Base-by-base conservation (phyloP, 1,140 invertebrate species). In the Littorina saxatilis region DNA sequence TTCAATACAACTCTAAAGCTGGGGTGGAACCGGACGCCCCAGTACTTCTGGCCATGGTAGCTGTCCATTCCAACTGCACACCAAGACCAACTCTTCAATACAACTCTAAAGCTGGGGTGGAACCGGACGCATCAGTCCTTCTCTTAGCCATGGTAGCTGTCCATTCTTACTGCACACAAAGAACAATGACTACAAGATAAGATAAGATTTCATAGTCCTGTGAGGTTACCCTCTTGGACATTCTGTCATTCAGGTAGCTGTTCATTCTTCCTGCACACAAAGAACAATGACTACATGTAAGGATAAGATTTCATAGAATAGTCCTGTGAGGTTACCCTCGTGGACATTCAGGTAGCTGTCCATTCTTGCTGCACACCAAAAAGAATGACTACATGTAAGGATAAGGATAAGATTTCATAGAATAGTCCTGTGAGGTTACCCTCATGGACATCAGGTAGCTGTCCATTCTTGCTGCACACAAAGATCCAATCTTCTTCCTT, bases 31-130 rank as follows among this genome's bases (percentile, higher is more conserved):
- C 50, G 40, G 37, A 52, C 29, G 70, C 13, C 40, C 50, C 70
- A 73, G 40, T 50, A 2, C 43, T 47, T 73, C 70, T 73, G 70
- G 70, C 70, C 70, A 73, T 73, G 70, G 70, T 39, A 47, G 50
- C 27, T 15, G 39, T 43, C 70, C 70, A 73, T 73, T 4, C 39
- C 50, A 50, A 43, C 43, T 73, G 70, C 23, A 27, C n/a, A 68
- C 11, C 7, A 68, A 29, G 29, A 35, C 20, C 9, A 0, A 23
- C 11, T 27, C 61, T n/a, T 11, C 15, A 63, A 27, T 63, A 11
- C 1, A 63, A 27, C 11, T 63, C 17, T 9, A 29, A 9, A 50
- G 70, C 70, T 32, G 70, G 70, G 70, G 70, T 50, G 15, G 70
- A 23, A 27, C 27, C 50, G 40, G 37, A 52, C 29, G 70, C 13